Evolutionary conservation across 2,797 vertebrate genomes (phyloP).

Genomic region (Cyprinella venusta): DNA sequence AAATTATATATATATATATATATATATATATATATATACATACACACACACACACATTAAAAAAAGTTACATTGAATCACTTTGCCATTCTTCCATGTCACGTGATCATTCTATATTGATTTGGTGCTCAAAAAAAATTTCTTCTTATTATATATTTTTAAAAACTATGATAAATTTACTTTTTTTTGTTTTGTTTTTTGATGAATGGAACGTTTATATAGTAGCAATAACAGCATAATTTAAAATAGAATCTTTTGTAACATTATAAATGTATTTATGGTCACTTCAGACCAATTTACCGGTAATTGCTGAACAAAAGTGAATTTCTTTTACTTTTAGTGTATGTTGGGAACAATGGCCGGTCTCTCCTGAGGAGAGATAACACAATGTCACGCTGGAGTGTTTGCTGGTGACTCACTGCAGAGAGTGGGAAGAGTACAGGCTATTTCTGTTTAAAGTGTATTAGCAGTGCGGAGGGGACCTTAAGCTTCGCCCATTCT

Average conservation of each 20-base stretch:
- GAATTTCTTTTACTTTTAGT: not conserved
- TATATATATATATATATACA: too few relatives aligned
- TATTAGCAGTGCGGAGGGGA: constrained; percentile 41
- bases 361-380: constrained; percentile 54
- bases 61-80: not conserved
- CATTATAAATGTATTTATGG: not conserved
- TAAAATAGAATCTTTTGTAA: not conserved
- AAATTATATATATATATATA: too few relatives aligned
- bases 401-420: constrained; percentile 68
- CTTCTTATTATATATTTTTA: not conserved
- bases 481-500: constrained; percentile 54
- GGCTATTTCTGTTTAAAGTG: constrained; percentile 53
- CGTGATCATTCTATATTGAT: not conserved
- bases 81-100: not conserved
- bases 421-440: constrained; percentile 38
- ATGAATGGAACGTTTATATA: not conserved
- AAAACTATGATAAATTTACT: too few relatives aligned
- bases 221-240: not conserved
- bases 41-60: too few relatives aligned
- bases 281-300: not conserved
- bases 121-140: not conserved
- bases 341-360: constrained; percentile 53
- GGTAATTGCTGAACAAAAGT: not conserved
- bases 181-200: too few relatives aligned
- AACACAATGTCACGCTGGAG: constrained; percentile 65